phyloP scores from a whole-genome alignment of 2,797 vertebrate genomes.

The Argyrosomus regius region DNA sequence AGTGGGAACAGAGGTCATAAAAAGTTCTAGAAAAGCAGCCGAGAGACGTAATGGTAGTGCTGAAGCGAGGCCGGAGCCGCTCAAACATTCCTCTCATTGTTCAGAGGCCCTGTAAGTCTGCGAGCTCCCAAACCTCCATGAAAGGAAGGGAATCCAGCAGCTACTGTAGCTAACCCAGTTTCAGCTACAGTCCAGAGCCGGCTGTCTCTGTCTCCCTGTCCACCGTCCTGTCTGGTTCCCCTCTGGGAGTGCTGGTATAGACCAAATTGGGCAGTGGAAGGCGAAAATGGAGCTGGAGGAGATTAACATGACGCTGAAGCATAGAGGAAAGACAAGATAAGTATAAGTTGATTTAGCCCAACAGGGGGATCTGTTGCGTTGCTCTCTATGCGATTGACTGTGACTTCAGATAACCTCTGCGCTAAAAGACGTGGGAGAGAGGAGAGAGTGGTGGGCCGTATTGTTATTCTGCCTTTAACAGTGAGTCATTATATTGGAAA shows the following conservation, averaged over 20 bases:
- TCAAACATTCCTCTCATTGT: constrained; percentile 89
- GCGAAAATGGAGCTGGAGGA: constrained; percentile 22
- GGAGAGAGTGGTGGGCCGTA: constrained; percentile 8
- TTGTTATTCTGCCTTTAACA: constrained; percentile 37
- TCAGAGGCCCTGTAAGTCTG: constrained; percentile 84
- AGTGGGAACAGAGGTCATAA: constrained; percentile 76
- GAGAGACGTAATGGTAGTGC: constrained; percentile 70
- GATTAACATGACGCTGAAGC: constrained; percentile 37
- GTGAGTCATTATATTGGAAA: constrained; percentile 17
- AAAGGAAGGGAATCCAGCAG: constrained; percentile 84
- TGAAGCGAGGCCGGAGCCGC: constrained; percentile 70
- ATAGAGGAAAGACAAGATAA: constrained; percentile 48
- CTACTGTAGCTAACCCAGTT: constrained; percentile 74
- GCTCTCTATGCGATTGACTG: constrained; percentile 26
- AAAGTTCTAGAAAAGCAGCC: constrained; percentile 78
- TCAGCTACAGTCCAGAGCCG: constrained; percentile 51
- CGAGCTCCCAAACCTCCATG: constrained; percentile 81
- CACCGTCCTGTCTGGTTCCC: constrained; percentile 43
- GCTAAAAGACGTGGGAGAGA: constrained; percentile 42
- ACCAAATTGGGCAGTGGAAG: constrained; percentile 36
- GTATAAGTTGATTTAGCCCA: constrained; percentile 37
- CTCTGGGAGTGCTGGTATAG: constrained; percentile 27
- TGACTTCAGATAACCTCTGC: constrained; percentile 50
- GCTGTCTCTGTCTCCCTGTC: constrained; percentile 52
- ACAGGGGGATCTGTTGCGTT: constrained; percentile 24